Conservation (phyloP, 2,797 vertebrate species). For the Neoniphon sammara region DNA sequence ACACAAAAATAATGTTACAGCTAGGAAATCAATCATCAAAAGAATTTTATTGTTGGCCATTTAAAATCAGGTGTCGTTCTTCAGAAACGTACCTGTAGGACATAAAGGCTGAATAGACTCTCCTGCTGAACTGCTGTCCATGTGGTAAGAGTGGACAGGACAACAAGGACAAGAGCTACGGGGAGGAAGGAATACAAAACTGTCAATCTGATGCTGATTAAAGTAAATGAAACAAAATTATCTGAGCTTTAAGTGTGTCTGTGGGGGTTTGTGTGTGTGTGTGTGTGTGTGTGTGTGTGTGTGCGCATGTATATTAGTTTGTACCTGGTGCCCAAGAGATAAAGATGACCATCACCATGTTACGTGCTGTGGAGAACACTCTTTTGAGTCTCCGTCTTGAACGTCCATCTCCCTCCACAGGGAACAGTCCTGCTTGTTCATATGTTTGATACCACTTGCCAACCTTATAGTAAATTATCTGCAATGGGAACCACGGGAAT, state of each 20-base stretch:
- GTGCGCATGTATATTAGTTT: conserved; percentile 10
- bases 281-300: background rate
- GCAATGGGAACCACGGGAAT: conserved; percentile 2
- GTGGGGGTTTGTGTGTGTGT: background rate
- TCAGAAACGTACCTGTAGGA: conserved; percentile 72
- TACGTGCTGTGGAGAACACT: conserved; percentile 66
- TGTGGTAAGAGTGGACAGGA: conserved; percentile 71
- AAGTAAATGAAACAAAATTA: background rate
- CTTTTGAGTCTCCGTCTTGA: conserved; percentile 63
- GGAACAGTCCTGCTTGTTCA: conserved; percentile 64
- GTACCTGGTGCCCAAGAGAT: conserved; percentile 87
- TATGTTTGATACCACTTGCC: conserved; percentile 74
- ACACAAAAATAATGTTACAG: background rate
- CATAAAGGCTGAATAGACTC: conserved; percentile 70
- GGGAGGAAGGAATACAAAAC: conserved; percentile 1
- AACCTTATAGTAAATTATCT: conserved; percentile 84
- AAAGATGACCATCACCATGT: conserved; percentile 84
- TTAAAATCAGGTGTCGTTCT: background rate
- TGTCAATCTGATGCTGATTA: conserved; percentile 12
- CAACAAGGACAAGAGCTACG: conserved; percentile 78
- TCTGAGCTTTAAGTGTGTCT: background rate
- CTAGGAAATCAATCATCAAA: conserved; percentile 1
- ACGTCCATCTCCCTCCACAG: conserved; percentile 67
- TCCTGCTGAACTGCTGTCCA: conserved; percentile 29
- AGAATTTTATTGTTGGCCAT: background rate